Percentiles rank a stretch among this genome's conserved stretches.
phyloP scores from a whole-genome alignment of 2,797 vertebrate species.

The Adrianichthys oophorus region DNA sequence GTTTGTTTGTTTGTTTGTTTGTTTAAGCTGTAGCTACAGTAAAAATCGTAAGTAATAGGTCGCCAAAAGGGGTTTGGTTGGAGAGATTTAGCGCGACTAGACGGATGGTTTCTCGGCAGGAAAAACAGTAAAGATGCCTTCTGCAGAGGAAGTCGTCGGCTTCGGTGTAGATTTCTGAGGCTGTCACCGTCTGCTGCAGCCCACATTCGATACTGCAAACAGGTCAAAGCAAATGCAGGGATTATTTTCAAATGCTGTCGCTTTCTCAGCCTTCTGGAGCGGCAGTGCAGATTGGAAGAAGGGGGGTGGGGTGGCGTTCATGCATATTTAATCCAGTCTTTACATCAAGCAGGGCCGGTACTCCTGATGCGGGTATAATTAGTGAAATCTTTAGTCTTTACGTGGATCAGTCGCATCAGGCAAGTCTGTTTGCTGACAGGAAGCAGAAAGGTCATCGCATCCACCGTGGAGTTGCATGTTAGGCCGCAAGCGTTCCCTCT shows the following conservation, averaged over 20 bases:
- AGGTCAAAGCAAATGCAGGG: conserved; percentile 23
- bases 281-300: conserved; percentile 16
- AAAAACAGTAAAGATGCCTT: conserved; percentile 2
- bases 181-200: conserved; percentile 12
- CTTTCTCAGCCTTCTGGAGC: conserved; percentile 27
- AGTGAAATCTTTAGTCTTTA: too few relatives aligned
- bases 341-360: conserved; percentile 6
- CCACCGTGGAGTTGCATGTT: neutral
- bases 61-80: neutral
- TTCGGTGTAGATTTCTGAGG: conserved; percentile 15
- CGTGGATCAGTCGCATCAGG: too few relatives aligned
- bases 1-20: too few relatives aligned
- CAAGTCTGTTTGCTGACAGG: neutral
- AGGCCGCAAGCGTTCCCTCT: too few relatives aligned
- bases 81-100: too few relatives aligned
- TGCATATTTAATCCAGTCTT: conserved; percentile 44
- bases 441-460: neutral
- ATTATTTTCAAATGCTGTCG: conserved; percentile 29
- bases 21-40: too few relatives aligned
- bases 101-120: too few relatives aligned
- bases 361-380: too few relatives aligned
- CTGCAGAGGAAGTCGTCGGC: conserved; percentile 28
- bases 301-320: conserved; percentile 24
- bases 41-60: too few relatives aligned
- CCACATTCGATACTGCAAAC: conserved; percentile 21